Conservation (phyloP, 2,797 vertebrate genomes). For the Aulostomus chinensis region DNA sequence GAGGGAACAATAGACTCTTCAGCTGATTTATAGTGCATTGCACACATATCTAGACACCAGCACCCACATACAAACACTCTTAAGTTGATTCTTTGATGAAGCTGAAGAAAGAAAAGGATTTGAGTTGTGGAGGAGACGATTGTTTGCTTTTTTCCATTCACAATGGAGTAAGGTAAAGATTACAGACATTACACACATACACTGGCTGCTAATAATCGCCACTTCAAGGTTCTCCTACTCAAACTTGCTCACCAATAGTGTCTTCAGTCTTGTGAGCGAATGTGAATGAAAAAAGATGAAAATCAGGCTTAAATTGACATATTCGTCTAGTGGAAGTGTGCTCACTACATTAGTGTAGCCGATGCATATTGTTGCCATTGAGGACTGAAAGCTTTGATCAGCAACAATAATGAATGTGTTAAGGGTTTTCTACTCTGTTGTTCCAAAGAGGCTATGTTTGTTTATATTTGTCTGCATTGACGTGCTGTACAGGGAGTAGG, state of each 20-base stretch:
- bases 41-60: constrained; percentile 2
- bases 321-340: too few species aligned
- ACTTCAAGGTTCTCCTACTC: constrained; percentile 10
- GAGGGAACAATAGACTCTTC: constrained; percentile 28
- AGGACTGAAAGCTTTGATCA: too few species aligned
- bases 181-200: constrained; percentile 7
- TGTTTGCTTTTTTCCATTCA: constrained; percentile 19
- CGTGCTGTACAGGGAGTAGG: neutral
- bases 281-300: constrained; percentile 14
- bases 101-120: too few species aligned
- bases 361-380: too few species aligned
- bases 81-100: too few species aligned
- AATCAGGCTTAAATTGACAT: too few species aligned
- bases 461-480: constrained; percentile 8
- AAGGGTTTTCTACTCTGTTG: too few species aligned
- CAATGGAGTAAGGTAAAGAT: constrained; percentile 20
- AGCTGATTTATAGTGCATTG: constrained; percentile 25
- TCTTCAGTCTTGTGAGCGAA: constrained; percentile 15
- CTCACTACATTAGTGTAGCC: too few species aligned
- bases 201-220: constrained; percentile 19
- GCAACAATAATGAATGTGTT: too few species aligned
- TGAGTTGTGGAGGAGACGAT: too few species aligned
- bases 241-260: constrained; percentile 17
- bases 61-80: constrained; percentile 7
- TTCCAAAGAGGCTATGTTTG: constrained; percentile 15